Evolutionary conservation across 37 sponge, comb jelly and placozoan species (phyloP).

Genomic region (Chondrosia reniformis): DNA sequence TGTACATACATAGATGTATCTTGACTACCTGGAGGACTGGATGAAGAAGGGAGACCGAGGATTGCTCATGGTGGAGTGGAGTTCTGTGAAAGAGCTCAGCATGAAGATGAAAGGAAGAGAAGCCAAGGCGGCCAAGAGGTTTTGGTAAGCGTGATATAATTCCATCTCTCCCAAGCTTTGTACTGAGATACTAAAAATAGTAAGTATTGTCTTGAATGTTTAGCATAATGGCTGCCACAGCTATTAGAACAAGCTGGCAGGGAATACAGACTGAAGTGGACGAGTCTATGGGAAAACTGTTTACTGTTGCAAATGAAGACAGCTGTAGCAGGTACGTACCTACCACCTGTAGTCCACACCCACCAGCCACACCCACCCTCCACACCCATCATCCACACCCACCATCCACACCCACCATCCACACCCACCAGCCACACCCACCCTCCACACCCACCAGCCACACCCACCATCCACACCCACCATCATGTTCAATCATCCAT

Average conservation of each 20-base stretch:
- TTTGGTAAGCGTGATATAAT: conserved; percentile 82
- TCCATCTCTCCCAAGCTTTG: no score
- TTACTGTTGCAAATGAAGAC: background rate
- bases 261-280: no score
- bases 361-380: no score
- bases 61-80: conserved; percentile 73
- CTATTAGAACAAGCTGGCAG: no score
- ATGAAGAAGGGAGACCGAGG: conserved; percentile 38
- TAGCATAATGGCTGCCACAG: no score
- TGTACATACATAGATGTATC: conserved; percentile 43
- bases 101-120: conserved; percentile 53
- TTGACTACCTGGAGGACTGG: conserved; percentile 57
- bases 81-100: conserved; percentile 52
- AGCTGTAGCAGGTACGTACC: conserved; percentile 26
- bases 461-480: no score
- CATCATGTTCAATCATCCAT: background rate
- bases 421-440: no score
- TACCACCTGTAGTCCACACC: no score
- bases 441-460: no score
- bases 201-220: background rate
- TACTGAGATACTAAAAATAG: background rate
- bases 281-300: no score
- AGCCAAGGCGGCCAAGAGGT: conserved; percentile 68
- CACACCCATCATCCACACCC: no score
- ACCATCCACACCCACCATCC: no score